A percentile compares a stretch with the other conserved stretches of the same genome.
These are phyloP conservation scores for Planiliza haematocheilus DNA, from an alignment of 2,113 vertebrate species.

Conservation along the genomic window DNA sequence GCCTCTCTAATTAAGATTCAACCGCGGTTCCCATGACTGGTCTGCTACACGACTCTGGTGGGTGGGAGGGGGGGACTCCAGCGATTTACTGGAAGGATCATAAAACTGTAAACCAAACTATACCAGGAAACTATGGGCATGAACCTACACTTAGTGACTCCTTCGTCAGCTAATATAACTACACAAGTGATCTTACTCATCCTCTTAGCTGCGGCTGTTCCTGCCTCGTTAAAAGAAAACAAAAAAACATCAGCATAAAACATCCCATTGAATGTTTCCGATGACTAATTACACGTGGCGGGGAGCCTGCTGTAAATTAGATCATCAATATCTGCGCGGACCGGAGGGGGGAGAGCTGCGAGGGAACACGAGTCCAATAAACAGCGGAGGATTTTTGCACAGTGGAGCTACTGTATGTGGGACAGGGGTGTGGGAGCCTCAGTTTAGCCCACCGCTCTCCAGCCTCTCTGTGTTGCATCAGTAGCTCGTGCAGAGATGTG, in stretches of 20 bases:
- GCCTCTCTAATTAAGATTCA: constrained; percentile 75
- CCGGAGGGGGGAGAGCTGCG: constrained; percentile 24
- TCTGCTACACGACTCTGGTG: constrained; percentile 53
- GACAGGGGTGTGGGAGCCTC: constrained; percentile 10
- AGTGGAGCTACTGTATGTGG: constrained; percentile 65
- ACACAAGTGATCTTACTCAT: constrained; percentile 65
- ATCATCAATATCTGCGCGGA: constrained; percentile 62
- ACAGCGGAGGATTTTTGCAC: constrained; percentile 37
- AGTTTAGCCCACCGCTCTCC: constrained; percentile 50
- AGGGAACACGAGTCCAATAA: constrained; percentile 39
- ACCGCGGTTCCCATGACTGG: constrained; percentile 72
- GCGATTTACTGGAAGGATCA: constrained; percentile 78
- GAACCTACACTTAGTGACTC: constrained; percentile 75
- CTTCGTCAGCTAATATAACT: constrained; percentile 69
- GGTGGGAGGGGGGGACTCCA: constrained; percentile 68
- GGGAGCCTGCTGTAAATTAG: constrained; percentile 55
- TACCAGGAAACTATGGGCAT: constrained; percentile 78
- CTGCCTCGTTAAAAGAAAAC: constrained; percentile 45
- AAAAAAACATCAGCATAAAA: constrained; percentile 29
- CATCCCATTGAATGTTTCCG: constrained; percentile 54
- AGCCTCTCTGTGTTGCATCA: constrained; percentile 42
- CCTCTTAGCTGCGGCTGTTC: constrained; percentile 35
- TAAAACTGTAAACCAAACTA: constrained; percentile 78
- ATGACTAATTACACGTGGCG: constrained; percentile 62
- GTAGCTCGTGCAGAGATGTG: constrained; percentile 43